Evolutionary conservation across 2,113 vertebrate species (phyloP), one percentile per base, ranked within the genome.

Genomic region (Salminus brasiliensis): DNA sequence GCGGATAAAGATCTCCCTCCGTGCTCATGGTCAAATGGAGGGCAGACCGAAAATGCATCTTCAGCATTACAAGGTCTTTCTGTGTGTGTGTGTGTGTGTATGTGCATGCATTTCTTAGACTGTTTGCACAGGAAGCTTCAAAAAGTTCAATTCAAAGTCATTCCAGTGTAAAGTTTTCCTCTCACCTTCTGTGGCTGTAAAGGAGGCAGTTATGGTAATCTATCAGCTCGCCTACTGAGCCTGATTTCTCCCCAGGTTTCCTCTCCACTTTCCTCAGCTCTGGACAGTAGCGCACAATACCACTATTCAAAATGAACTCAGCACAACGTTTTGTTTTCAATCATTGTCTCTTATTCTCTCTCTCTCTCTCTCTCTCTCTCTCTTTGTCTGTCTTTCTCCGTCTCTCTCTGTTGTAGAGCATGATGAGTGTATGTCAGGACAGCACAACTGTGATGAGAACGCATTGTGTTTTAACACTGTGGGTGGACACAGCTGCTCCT

Each of bases 391-490:
- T n/a, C n/a, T n/a, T n/a, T 87, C 18, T 63, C 3, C 29, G 41
- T 60, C 18, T 11, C 74, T 89, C 83, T 76, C 60, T 62, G 47
- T 92, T 92, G 74, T 84, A 99, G 97, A 99, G 90, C 96, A 98
- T 4, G 97, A 99, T 0, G 98, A 99, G 85, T 99, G 98, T 66
- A 62, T 92, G 87, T 97, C 95, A 29, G 96, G 96, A 72, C 94
- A 97, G 77, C 96, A 99, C 92, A 96, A 89, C 90, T 99, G 98
- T 49, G 95, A 99, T 73, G 94, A 97, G 81, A 98, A 99, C 0
- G 98, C 98, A 0, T 85, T 99, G 49, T 99, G 98, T 85, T 98
- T 98, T 88, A 99, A 98, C 89, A 98, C 96, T 0, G 96, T 99
- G 0, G 97, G 97, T 60, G 97, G 98, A 12, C 97, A 99, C 91